phyloP scores from a whole-genome alignment of 2,888 invertebrate species.

The Drosophila prolongata region DNA sequence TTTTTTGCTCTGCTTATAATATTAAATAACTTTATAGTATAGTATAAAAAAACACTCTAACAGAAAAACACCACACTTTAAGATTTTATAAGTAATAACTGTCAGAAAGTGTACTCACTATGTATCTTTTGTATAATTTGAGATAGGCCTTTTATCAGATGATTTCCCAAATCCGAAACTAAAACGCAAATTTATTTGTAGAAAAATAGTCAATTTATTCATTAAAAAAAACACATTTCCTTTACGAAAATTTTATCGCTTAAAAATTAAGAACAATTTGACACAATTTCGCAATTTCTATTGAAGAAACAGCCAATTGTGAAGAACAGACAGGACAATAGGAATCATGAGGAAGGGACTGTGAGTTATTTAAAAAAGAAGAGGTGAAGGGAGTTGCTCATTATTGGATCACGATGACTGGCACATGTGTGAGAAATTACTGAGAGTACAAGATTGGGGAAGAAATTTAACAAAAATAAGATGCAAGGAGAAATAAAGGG shows the following conservation, averaged over 20 bases:
- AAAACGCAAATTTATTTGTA: too few relatives aligned
- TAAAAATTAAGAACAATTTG: constrained; percentile 68
- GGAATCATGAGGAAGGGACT: constrained; percentile 5
- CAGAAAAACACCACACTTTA: too few relatives aligned
- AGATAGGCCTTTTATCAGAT: too few relatives aligned
- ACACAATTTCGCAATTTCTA: constrained; percentile 68
- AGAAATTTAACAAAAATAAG: constrained; percentile 9
- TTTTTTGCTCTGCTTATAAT: too few relatives aligned
- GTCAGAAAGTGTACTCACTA: too few relatives aligned
- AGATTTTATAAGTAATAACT: too few relatives aligned
- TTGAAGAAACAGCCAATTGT: constrained; percentile 6
- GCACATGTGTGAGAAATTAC: constrained; percentile 44
- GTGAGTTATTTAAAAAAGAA: neutral
- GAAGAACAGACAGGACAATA: neutral
- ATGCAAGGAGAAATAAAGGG: neutral
- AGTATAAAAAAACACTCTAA: too few relatives aligned
- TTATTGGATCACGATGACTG: constrained; percentile 56
- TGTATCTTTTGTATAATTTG: too few relatives aligned
- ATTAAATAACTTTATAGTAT: too few relatives aligned
- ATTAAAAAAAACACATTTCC: constrained; percentile 45
- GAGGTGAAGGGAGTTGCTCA: constrained; percentile 15
- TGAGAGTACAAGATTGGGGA: neutral
- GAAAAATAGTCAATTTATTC: constrained; percentile 67
- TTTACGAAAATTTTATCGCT: constrained; percentile 47
- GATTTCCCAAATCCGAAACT: too few relatives aligned